These are phyloP conservation scores for Araneus ventricosus DNA, from an alignment of 1,140 invertebrate genomes.

Conservation along the genomic window DNA sequence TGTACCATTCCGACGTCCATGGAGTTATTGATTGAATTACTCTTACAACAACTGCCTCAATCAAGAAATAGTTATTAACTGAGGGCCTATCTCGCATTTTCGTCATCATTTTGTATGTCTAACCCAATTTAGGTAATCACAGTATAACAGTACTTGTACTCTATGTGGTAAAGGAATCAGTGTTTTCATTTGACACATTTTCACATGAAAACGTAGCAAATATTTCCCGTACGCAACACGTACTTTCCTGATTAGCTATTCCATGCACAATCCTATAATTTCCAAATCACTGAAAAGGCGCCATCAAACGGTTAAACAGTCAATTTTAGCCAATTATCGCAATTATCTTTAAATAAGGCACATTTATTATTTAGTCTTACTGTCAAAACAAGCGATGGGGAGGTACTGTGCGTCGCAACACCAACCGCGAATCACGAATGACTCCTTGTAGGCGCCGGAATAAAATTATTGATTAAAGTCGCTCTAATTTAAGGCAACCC, in stretches of 20 bases:
- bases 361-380: background rate
- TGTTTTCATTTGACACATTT: too few relatives aligned
- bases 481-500: background rate
- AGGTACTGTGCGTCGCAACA: background rate
- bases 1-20: too few relatives aligned
- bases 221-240: too few relatives aligned
- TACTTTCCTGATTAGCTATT: background rate
- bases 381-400: background rate
- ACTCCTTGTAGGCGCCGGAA: background rate
- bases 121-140: too few relatives aligned
- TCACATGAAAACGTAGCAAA: too few relatives aligned
- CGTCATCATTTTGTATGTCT: too few relatives aligned
- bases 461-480: background rate
- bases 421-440: background rate
- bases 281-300: background rate
- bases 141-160: too few relatives aligned
- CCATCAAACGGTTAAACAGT: background rate
- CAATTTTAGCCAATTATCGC: background rate
- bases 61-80: too few relatives aligned
- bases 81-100: too few relatives aligned
- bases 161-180: too few relatives aligned
- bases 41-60: too few relatives aligned
- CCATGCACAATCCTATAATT: background rate
- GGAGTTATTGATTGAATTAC: too few relatives aligned
- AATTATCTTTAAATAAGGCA: background rate